phyloP scores from a whole-genome alignment of 64 coral and sea anemone genomes.

The Cladopsammia gracilis region DNA sequence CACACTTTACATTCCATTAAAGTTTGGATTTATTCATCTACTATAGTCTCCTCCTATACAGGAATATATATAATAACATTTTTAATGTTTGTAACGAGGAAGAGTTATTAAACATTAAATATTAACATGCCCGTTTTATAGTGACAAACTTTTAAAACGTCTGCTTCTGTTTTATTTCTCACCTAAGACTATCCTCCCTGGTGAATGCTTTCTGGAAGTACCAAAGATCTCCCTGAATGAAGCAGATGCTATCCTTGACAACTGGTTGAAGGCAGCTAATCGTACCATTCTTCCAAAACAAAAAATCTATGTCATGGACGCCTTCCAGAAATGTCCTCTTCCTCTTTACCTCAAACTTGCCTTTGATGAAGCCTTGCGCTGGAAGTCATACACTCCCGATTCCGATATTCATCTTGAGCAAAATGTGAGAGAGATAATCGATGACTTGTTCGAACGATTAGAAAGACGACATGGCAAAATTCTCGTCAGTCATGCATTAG shows the following conservation, averaged over 20 bases:
- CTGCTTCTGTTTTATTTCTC: neutral
- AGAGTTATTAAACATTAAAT: too few relatives aligned
- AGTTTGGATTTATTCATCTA: too few relatives aligned
- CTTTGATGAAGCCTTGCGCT: constrained; percentile 88
- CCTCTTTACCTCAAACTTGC: constrained; percentile 92
- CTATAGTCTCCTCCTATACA: too few relatives aligned
- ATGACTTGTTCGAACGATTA: constrained; percentile 87
- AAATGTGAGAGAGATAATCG: constrained; percentile 89
- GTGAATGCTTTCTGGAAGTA: constrained; percentile 77
- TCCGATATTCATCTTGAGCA: constrained; percentile 67
- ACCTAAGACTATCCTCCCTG: constrained; percentile 23
- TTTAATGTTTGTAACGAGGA: too few relatives aligned
- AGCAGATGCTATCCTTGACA: constrained; percentile 81
- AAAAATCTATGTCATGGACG: constrained; percentile 70
- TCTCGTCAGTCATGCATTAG: constrained; percentile 85
- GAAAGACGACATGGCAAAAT: constrained; percentile 91
- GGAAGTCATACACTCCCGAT: constrained; percentile 84
- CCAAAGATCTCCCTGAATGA: constrained; percentile 84
- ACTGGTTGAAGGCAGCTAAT: constrained; percentile 78
- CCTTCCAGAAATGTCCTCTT: constrained; percentile 87
- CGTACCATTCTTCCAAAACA: constrained; percentile 67
- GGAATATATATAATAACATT: too few relatives aligned
- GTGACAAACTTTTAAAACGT: neutral
- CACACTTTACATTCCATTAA: too few relatives aligned
- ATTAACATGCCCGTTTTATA: too few relatives aligned